phyloP scores from a whole-genome alignment of 1,140 invertebrate genomes.

The Sogatella furcifera region DNA sequence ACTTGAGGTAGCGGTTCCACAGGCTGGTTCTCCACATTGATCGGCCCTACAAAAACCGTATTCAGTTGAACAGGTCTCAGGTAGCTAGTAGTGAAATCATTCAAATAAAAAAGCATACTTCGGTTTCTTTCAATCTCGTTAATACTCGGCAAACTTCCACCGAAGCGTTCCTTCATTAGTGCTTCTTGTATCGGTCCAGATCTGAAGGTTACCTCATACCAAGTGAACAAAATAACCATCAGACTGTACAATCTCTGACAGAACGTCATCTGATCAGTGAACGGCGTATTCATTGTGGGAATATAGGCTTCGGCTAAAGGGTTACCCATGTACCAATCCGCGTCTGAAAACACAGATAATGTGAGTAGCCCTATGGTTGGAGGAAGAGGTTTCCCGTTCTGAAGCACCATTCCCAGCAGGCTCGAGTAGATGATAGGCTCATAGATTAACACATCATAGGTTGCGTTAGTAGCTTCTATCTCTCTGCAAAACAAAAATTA shows the following conservation, averaged over 20 bases:
- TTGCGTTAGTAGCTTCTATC: neutral
- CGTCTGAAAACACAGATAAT: neutral
- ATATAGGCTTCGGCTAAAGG: neutral
- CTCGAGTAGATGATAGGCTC: neutral
- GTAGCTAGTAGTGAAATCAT: neutral
- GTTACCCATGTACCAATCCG: neutral
- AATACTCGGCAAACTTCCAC: neutral
- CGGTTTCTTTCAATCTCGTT: neutral
- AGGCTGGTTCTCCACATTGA: neutral
- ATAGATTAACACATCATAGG: neutral
- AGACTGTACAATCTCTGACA: neutral
- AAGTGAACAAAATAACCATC: neutral
- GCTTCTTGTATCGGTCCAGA: neutral
- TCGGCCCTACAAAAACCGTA: neutral
- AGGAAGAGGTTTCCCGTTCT: neutral
- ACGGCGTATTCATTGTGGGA: neutral
- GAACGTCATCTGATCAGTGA: neutral
- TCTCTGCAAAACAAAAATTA: neutral
- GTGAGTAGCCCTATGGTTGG: neutral
- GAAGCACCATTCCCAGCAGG: neutral
- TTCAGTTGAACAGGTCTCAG: neutral
- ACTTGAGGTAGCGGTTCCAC: neutral
- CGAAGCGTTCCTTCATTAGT: neutral
- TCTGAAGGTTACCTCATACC: neutral
- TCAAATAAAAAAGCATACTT: neutral